Base-by-base conservation (phyloP, 2,797 vertebrate species). In the Falco peregrinus region DNA sequence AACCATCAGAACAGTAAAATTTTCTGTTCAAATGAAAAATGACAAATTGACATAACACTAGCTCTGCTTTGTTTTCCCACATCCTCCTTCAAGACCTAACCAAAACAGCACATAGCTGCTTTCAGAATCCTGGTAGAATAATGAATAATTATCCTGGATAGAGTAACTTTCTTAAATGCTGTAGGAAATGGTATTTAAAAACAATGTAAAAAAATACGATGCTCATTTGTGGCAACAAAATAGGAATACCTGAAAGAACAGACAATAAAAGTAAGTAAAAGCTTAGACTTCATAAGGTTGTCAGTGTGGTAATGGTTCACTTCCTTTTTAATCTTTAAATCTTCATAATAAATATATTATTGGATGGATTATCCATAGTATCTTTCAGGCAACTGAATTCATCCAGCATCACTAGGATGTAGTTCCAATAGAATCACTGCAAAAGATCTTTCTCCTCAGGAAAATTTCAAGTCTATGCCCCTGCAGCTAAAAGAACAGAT, bases 401-500 rank as follows among this genome's bases (percentile, higher is more conserved):
- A 0, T 80, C 87, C 48, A 68, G 18, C 20, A 22, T 64, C 16
- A 17, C 75, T 67, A 87, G 65, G 54, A 77, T 33, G 37, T 29
- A 68, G 35, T 67, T 87, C 39, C 41, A 87, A 67, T 5, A 59
- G 17, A 94, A 90, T 18, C 18, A 64, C 41, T 89, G 85, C 21
- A 74, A 74, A 84, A 56, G 20, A 81, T 51, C 29, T 76, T 63
- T 79, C 35, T 80, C 28, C 45, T 48, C 25, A 24, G 68, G 41
- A 71, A 85, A 60, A 79, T 65, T 67, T 83, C 51, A 68, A 88
- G 45, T 31, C 63, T 53, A 70, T 1, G 0, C 33, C 80, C 37
- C 61, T 84, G 41, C 45, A 96, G 76, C 73, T 81, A 74, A 70
- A 94, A 73, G 35, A 94, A 65, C 57, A 81, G 73, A 79, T 48